phyloP scores from a whole-genome alignment of 2,797 vertebrate genomes.

The Semaprochilodus insignis region DNA sequence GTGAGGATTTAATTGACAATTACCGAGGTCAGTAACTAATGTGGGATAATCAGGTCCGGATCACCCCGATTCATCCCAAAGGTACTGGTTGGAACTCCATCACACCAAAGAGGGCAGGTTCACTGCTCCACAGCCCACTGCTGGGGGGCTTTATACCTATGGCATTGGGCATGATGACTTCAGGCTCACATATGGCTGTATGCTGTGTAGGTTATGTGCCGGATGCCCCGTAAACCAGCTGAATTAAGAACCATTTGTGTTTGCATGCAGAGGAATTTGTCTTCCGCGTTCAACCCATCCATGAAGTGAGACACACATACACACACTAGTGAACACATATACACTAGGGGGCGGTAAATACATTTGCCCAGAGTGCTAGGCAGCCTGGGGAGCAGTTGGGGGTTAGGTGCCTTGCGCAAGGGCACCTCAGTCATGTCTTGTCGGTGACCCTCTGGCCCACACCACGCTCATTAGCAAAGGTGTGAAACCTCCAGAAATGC shows the following conservation, averaged over 20 bases:
- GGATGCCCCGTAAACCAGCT: neutral
- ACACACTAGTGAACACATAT: no score
- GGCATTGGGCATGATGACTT: neutral
- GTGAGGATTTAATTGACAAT: neutral
- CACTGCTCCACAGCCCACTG: neutral
- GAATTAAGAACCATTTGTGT: no score
- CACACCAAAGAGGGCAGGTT: neutral
- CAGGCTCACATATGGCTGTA: neutral
- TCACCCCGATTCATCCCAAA: neutral
- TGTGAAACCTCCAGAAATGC: neutral
- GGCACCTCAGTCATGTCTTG: no score
- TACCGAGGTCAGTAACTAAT: neutral
- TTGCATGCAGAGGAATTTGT: no score
- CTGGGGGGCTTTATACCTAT: neutral
- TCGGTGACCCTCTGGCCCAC: no score
- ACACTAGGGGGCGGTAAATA: no score
- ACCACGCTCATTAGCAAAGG: neutral
- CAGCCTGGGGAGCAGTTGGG: no score
- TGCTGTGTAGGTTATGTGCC: neutral
- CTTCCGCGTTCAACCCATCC: no score
- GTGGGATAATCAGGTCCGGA: no score
- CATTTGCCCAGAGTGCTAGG: no score
- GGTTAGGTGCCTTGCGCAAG: no score
- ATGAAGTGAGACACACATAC: no score
- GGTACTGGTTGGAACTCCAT: neutral